Conservation (phyloP, 1,140 invertebrate genomes). For the Procambarus clarkii region DNA sequence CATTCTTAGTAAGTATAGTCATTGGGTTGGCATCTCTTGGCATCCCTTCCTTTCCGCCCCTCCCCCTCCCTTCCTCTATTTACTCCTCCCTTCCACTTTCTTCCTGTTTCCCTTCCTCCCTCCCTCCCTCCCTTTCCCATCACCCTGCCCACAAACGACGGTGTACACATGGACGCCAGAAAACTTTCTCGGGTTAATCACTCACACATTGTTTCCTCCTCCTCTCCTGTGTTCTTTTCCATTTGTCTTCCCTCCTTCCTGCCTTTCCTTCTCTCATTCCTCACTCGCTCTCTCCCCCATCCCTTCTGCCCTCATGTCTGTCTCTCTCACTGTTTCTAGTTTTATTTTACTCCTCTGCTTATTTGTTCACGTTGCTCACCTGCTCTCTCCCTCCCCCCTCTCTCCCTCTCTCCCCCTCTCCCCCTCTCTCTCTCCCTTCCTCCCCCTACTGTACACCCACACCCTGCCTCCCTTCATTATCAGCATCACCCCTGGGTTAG, state of each 20-base stretch:
- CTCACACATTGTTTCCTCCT: background rate
- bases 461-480: background rate
- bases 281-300: background rate
- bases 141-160: too few relatives aligned
- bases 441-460: background rate
- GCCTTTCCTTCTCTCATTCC: background rate
- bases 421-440: background rate
- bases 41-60: too few relatives aligned
- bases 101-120: background rate
- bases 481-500: background rate
- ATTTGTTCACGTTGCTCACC: background rate
- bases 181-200: too few relatives aligned
- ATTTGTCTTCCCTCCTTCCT: background rate
- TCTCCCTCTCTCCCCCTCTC: background rate
- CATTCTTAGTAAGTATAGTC: too few relatives aligned
- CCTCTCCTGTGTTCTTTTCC: background rate
- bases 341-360: background rate
- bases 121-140: background rate
- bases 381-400: background rate
- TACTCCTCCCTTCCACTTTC: background rate
- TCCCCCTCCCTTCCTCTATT: background rate
- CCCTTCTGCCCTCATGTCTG: background rate
- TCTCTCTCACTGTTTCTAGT: background rate
- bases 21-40: too few relatives aligned
- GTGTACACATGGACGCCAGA: too few relatives aligned